Evolutionary conservation across 2,113 vertebrate genomes (phyloP).

Genomic region (Chloropsis hardwickii): DNA sequence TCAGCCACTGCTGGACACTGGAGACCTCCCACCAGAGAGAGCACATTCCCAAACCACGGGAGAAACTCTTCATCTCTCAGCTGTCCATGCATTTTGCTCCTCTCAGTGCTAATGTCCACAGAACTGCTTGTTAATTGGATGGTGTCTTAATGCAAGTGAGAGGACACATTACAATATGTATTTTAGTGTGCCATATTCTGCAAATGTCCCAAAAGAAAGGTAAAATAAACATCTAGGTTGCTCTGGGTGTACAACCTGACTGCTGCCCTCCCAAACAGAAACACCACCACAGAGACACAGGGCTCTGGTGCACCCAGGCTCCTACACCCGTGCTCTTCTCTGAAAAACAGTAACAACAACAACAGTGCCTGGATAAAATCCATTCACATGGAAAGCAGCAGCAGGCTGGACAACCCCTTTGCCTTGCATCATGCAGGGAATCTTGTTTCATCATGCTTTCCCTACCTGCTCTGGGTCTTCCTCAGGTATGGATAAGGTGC

Average conservation of each 20-base stretch:
- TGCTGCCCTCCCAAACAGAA: neutral
- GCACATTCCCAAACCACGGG: neutral
- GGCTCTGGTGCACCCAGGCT: neutral
- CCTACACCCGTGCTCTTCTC: neutral
- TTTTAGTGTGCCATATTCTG: neutral
- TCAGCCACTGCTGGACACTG: neutral
- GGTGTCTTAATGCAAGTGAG: neutral
- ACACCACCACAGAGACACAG: neutral
- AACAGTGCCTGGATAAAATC: neutral
- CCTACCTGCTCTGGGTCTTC: neutral
- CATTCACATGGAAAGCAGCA: neutral
- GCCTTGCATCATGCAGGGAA: neutral
- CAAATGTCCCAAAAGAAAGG: neutral
- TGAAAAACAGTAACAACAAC: neutral
- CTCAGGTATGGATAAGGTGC: neutral
- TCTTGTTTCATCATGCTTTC: neutral
- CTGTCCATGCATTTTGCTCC: fast-evolving
- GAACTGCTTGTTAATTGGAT: neutral
- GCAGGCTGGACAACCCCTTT: neutral
- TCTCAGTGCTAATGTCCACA: fast-evolving
- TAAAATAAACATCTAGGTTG: neutral
- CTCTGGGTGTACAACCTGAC: neutral
- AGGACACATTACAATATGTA: neutral
- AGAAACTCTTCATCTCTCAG: neutral
- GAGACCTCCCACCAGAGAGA: neutral